Evolutionary conservation across 1,140 invertebrate genomes (phyloP), one percentile per base, ranked within the genome.

Genomic region (Caenorhabditis brenneri): DNA sequence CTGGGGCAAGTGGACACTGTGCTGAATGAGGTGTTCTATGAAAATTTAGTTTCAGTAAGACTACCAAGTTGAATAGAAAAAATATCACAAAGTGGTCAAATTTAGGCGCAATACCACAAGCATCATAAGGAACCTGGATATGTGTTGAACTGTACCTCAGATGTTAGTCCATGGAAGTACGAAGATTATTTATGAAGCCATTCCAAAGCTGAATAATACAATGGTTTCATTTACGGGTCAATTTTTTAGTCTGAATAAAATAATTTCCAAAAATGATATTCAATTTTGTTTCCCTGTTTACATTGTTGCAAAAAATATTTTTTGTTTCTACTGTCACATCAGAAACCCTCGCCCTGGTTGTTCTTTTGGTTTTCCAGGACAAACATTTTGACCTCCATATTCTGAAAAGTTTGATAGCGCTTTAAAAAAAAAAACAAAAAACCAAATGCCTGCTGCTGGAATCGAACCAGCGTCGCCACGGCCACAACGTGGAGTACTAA

Each of bases 401-500:
- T 65, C 60, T 65, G 31, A 1, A 65, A 36, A 31, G 29, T 58
- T 46, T 46, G 16, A 2, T 2, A 51, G 22, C 16, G 22, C 12
- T 19, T n/a, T n/a, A 51, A 51, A 51, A 51, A 51, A 51, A 4
- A 1, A 6, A 58, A 58, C 27, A 58, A 29, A 16, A 10, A n/a
- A n/a, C n/a, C n/a, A n/a, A 29, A 12, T 58, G 53, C 53, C 53
- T 58, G 53, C 53, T 27, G 53, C 53, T 58, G 86, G 86, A 87
- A 87, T 87, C 86, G 86, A 87, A 87, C 86, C 87, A 60, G 84
- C 80, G 86, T 87, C 86, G 86, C 87, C 87, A 88, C 86, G 87
- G 87, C 86, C 86, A 87, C 86, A 87, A 87, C 86, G 86, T 88
- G 87, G 86, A 87, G 86, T 88, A 87, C 86, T 87, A 88, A 87